Conservation (phyloP, 2,797 vertebrate species). For the Anguilla marmorata region DNA sequence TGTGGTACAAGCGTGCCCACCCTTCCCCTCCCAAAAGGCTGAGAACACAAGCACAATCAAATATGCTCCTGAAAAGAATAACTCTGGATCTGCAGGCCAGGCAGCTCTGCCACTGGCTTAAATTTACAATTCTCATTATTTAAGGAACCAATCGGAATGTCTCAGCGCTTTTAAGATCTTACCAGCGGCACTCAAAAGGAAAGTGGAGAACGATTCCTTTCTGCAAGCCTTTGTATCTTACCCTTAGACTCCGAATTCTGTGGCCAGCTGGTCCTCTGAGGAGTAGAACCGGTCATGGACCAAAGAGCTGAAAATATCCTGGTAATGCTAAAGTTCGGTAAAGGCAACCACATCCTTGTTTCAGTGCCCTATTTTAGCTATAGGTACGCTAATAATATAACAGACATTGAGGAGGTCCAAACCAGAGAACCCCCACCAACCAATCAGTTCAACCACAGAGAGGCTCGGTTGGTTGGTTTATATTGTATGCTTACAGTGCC, state of each 20-base stretch:
- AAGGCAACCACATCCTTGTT: not conserved
- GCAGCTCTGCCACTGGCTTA: constrained; percentile 56
- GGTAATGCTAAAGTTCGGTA: not conserved
- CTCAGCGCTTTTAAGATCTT: constrained; percentile 58
- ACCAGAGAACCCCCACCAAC: not conserved
- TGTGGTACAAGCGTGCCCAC: constrained; percentile 16
- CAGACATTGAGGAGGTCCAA: not conserved
- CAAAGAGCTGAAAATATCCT: not conserved
- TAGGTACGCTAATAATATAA: not conserved
- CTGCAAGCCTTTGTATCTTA: constrained; percentile 10
- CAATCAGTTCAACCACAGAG: not conserved
- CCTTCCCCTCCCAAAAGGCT: constrained; percentile 10
- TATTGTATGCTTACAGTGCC: not conserved
- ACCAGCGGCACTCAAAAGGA: constrained; percentile 63
- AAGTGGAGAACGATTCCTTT: constrained; percentile 12
- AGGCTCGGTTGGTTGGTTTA: not conserved
- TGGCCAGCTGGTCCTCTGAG: not conserved
- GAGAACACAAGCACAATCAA: constrained; percentile 49
- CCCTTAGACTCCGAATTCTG: constrained; percentile 45
- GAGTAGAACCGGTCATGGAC: not conserved
- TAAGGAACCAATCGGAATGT: constrained; percentile 53
- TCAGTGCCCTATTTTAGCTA: not conserved
- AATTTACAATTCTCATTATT: constrained; percentile 60
- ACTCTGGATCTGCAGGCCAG: constrained; percentile 46
- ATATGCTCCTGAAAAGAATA: constrained; percentile 50